Base-by-base conservation (phyloP, 92 coral and sea anemone genomes). In the Zoanthus gigantus region DNA sequence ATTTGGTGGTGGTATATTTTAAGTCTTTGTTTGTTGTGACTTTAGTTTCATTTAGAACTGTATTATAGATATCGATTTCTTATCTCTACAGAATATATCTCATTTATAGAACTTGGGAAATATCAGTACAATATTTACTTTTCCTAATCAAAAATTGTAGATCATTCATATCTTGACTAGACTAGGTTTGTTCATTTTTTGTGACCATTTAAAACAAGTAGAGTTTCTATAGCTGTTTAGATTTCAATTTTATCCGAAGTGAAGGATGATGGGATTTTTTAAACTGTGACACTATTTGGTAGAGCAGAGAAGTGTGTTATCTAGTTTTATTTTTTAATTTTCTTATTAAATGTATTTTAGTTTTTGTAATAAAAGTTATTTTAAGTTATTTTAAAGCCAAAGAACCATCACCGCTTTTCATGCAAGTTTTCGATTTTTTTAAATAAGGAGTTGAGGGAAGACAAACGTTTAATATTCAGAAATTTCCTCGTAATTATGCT, bases 381-480 rank as follows among this genome's bases (percentile, higher is more conserved):
- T 50, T 23, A 60, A 76, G 81, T 76, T 13, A 50, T 77, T 77
- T 77, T 77, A 54, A 30, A 52, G 80, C 17, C n/a, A 54, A 53
- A 4, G 31, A 48, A 77, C 45, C 12, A 18, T 30, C 45, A 15
- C 13, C 67, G 6, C 17, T 77, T 53, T 77, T 52, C 23, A 14
- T 53, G 67, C 28, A 77, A 5, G 30, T 77, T 77, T 77, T 30
- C 81, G 29, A 52, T 77, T 57, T 77, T 77, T 77, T 77, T 9
- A 52, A 29, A n/a, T 9, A 23, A 34, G 4, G 16, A 23, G n/a
- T 58, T 58, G 67, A 56, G 31, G 47, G 31, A 30, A 77, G 12
- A 10, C 47, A 53, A 45, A 53, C 9, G 53, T 77, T 77, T 54
- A 30, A 53, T 54, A 77, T 15, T 54, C 6, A 44, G 8, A 18